Evolutionary conservation across 2,797 vertebrate species (phyloP).

Genomic region (Alosa sapidissima): DNA sequence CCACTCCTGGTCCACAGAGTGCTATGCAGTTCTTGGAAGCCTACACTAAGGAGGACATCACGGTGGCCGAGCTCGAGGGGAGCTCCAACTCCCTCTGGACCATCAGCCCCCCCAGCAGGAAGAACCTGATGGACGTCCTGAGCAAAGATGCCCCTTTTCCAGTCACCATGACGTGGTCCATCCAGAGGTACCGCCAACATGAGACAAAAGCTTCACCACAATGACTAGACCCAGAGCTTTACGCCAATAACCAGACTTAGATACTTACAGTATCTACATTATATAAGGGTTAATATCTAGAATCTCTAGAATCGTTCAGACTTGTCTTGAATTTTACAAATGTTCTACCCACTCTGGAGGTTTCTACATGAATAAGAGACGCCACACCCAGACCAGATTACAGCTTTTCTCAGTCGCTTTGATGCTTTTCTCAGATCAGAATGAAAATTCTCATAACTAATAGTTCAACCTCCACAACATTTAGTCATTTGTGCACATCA

Average conservation of each 20-base stretch:
- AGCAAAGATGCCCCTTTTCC: slow-evolving; percentile 78
- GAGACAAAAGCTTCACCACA: not conserved
- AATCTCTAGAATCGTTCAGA: not conserved
- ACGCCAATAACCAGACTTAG: not conserved
- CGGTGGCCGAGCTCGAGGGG: slow-evolving; percentile 88
- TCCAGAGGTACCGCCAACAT: slow-evolving; percentile 79
- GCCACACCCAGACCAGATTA: not conserved
- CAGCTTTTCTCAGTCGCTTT: too few species aligned
- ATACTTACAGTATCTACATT: not conserved
- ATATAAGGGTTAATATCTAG: not conserved
- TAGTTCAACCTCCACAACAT: too few species aligned
- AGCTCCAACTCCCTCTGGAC: slow-evolving; percentile 96
- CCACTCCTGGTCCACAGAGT: slow-evolving; percentile 67
- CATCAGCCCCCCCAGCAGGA: slow-evolving; percentile 91
- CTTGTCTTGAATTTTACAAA: not conserved
- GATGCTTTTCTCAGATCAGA: too few species aligned
- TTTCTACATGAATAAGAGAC: not conserved
- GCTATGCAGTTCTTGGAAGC: slow-evolving; percentile 93
- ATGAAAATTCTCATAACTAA: too few species aligned
- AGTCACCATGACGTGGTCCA: slow-evolving; percentile 88
- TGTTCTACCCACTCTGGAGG: not conserved
- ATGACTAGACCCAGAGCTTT: not conserved
- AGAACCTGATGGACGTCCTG: slow-evolving; percentile 86
- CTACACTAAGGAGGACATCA: slow-evolving; percentile 86
- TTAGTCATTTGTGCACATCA: too few species aligned